Base-by-base conservation (phyloP, 2,888 invertebrate genomes). In the Antheraea yamamai region DNA sequence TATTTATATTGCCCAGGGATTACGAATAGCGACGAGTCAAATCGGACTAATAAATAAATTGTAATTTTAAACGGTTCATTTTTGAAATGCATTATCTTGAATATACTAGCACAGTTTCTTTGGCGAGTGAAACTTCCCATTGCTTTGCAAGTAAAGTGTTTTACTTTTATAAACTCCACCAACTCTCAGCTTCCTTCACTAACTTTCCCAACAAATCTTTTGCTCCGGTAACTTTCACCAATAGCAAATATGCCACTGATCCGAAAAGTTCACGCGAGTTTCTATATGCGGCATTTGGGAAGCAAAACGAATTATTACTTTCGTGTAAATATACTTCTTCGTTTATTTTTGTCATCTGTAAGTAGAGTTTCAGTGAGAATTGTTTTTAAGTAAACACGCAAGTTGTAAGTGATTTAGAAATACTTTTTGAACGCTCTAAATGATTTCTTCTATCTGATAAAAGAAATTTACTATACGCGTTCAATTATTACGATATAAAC, bases 101-200 rank as follows among this genome's bases (percentile, higher is more conserved):
- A 8, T 4, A 39, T 16, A 66, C 16, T 66, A 66, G 20, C 30
- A 30, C 64, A 26, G 64, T 6, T 66, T 66, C 64, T 16, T 6
- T 30, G 20, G 35, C 26, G 52, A 66, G 30, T 39, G 70, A 70
- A 26, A 39, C 70, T n/a, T 39, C 39, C 35, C n/a, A n/a, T 76
- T 74, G 75, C 73, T 79, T 51, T 12, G 73, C 75, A 80, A 77
- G 74, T 75, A 76, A 79, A 82, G 78, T 81, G 78, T 84, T 83
- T 81, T 79, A 80, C 81, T 82, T 82, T 80, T 77, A 79, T 79
- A 81, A 83, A 83, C 78, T 82, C 79, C 26, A 70, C 55, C 30
- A 66, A 74, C 68, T 58, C 74, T 61, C 74, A 61, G 61, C 61
- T 75, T 75, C 47, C 72, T 39, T 26, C 74, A 74, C 79, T 74